Percentiles rank a stretch among this genome's conserved stretches.
phyloP scores from a whole-genome alignment of 2,797 vertebrate genomes.

The Triplophysa yarkandensis region DNA sequence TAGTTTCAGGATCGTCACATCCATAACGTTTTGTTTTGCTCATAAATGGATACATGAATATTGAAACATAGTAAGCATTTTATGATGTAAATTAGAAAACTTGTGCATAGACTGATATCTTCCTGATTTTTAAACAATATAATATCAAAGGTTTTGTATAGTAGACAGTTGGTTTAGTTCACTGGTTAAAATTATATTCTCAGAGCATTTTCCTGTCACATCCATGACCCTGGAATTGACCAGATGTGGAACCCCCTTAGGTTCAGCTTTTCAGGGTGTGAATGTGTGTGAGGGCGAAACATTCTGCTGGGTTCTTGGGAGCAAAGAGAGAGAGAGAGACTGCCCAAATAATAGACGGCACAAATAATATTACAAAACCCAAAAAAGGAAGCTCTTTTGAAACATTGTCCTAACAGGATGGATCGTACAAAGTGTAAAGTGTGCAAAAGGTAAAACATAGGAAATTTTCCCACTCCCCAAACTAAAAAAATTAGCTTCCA shows the following conservation, averaged over 20 bases:
- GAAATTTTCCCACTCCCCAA: conserved; percentile 4
- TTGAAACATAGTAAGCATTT: too few relatives aligned
- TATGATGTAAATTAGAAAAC: too few relatives aligned
- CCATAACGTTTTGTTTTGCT: too few relatives aligned
- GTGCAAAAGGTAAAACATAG: conserved; percentile 1
- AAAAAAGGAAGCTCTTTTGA: background rate
- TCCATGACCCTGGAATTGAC: too few relatives aligned
- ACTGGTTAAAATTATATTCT: too few relatives aligned
- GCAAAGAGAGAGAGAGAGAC: conserved; percentile 6
- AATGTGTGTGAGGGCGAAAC: conserved; percentile 7
- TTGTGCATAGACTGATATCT: too few relatives aligned
- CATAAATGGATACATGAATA: too few relatives aligned
- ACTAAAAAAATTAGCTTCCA: conserved; percentile 38
- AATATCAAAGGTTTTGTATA: too few relatives aligned
- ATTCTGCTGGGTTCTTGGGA: background rate
- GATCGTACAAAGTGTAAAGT: conserved; percentile 3
- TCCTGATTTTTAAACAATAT: too few relatives aligned
- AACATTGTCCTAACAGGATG: background rate
- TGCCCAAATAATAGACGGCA: conserved; percentile 10
- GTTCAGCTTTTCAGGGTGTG: background rate
- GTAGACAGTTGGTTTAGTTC: too few relatives aligned
- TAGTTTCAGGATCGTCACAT: too few relatives aligned
- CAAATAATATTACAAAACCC: background rate
- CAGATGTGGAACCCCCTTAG: conserved; percentile 4
- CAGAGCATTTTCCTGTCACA: too few relatives aligned